Evolutionary conservation across 2,797 vertebrate species (phyloP), one percentile per base, ranked within the genome.

Genomic region (Argyrosomus regius): DNA sequence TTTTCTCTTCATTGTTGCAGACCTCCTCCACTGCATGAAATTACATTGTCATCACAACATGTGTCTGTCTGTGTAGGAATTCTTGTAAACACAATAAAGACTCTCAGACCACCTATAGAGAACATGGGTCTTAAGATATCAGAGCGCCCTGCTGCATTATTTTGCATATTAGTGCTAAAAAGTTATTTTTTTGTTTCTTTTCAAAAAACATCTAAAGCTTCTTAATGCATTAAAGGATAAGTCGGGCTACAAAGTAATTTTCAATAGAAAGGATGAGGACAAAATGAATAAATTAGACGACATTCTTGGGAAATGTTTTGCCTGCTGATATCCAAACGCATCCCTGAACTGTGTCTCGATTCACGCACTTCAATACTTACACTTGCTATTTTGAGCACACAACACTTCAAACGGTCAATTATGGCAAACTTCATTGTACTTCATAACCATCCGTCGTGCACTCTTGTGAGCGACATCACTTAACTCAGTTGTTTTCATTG

Each of bases 121-220:
- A 77, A 53, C 39, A 60, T 3, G 0, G 8, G 0, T 20, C 39
- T 60, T 62, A 58, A 70, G 43, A 65, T 49, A n/a, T 35, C 54
- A 6, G 12, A 76, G 41, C 1, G 8, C 12, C 12, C 52, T 2
- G 3, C 69, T 81, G 60, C 50, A 70, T 75, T 41, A 58, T 58
- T 80, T 77, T 80, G 57, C 58, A 72, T 75, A 59, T 78, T 70
- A 52, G 61, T 69, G 10, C 31, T 0, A 22, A 50, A 7, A n/a
- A 22, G 22, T 2, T 3, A 3, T 17, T 18, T 16, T 26, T 22
- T 26, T 7, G 28, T 9, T 24, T 64, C 18, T 31, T 28, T 49
- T 5, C 14, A 45, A 20, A 16, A n/a, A 61, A 26, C 24, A 20
- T 49, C 11, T 50, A 13, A 14, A 20, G 45, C 39, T 63, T 8